A percentile compares a stretch with the other conserved stretches of the same genome.
Conservation (phyloP, 2,888 invertebrate genomes). For the Timandra comae region DNA sequence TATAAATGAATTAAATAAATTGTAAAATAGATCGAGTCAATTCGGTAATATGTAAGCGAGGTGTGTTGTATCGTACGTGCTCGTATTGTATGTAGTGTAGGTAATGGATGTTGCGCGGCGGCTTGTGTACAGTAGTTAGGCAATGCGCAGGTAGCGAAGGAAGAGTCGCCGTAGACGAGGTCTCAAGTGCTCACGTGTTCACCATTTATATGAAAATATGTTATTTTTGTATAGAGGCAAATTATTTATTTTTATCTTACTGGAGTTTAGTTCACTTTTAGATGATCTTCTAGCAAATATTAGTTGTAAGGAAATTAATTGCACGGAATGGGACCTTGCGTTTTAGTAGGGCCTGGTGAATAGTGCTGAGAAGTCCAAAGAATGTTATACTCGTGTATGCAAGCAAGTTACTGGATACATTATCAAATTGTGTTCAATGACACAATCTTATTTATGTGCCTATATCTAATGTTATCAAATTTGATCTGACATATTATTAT, state of each 20-base stretch:
- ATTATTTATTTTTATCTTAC: constrained; percentile 69
- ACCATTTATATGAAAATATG: constrained; percentile 56
- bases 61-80: constrained; percentile 10
- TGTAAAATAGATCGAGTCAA: constrained; percentile 40
- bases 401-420: constrained; percentile 35
- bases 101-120: not conserved
- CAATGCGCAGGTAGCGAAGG: constrained; percentile 20
- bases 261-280: constrained; percentile 59
- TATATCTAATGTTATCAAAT: constrained; percentile 16
- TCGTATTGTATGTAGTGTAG: not conserved
- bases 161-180: constrained; percentile 31
- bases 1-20: too few relatives aligned
- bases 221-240: constrained; percentile 74
- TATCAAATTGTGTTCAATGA: constrained; percentile 26
- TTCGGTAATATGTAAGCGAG: constrained; percentile 38
- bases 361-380: constrained; percentile 71
- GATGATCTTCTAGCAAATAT: constrained; percentile 61
- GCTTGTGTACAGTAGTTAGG: not conserved
- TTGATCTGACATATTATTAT: constrained; percentile 38
- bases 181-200: constrained; percentile 67
- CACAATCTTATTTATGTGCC: constrained; percentile 24
- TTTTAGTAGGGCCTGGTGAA: constrained; percentile 68
- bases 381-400: constrained; percentile 61
- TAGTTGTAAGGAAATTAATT: constrained; percentile 52
- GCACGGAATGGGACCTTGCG: constrained; percentile 68